Evolutionary conservation across 2,888 invertebrate genomes (phyloP), one percentile per base, ranked within the genome.

Genomic region (Trachelus tabidus): DNA sequence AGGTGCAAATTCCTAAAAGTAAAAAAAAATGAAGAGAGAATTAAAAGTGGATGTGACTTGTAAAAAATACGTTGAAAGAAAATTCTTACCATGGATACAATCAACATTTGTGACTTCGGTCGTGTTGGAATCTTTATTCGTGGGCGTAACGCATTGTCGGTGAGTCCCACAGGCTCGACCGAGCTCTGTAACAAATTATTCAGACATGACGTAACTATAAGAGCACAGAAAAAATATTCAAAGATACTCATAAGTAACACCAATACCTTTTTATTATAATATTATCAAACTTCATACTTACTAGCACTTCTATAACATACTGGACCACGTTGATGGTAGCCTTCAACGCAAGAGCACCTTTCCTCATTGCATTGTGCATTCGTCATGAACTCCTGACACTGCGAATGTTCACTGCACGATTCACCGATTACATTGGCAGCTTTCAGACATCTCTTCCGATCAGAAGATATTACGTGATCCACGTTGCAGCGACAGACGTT

Each of bases 401-500:
- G 91, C n/a, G 85, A 81, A 34, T 90, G 81, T 56, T 90, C 89
- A 69, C 85, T 83, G 80, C 91, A 91, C 33, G 83, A 73, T 74
- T 91, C 90, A 0, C 89, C 91, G 56, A 91, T 84, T 4, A 81
- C 79, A 75, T 88, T 87, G 6, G 90, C 90, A 12, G 88, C 87
- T 81, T 87, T 90, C 75, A 92, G 81, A 81, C 92, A 92, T 12
- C 81, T 79, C 40, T 87, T 85, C 11, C 86, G 87, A 73, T 89
- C 84, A 40, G 79, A 82, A 69, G 90, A 91, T 12, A 85, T 76
- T 30, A 90, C 87, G 80, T 91, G 88, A 75, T 89, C 88, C 9
- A 89, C 83, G 79, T 87, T 87, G 80, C 92, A 92, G 37, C 84
- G 80, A 78, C 92, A 92, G 11, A 84, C 83, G 31, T 85, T 85